phyloP scores from a whole-genome alignment of 92 coral and sea anemone species.

The Zoanthus sansibaricus region DNA sequence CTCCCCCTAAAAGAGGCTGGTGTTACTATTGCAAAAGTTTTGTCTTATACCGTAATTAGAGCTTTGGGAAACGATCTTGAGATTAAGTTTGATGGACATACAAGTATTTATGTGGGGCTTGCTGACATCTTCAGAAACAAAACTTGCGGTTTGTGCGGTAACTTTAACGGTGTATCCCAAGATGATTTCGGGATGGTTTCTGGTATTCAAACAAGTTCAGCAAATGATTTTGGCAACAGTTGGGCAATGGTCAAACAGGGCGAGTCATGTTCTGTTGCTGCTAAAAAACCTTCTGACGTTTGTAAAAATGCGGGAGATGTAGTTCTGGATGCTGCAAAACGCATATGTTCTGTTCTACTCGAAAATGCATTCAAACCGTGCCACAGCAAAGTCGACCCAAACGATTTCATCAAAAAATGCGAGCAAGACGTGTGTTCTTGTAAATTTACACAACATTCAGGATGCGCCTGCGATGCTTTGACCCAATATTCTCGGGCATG shows the following conservation, averaged over 20 bases:
- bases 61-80: constrained; percentile 77
- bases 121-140: constrained; percentile 59
- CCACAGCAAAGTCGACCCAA: constrained; percentile 65
- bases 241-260: constrained; percentile 68
- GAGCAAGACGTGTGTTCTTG: constrained; percentile 80
- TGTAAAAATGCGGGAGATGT: constrained; percentile 60
- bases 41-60: constrained; percentile 60
- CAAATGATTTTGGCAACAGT: constrained; percentile 74
- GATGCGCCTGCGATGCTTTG: constrained; percentile 76
- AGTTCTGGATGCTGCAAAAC: constrained; percentile 51
- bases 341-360: constrained; percentile 68
- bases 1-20: constrained; percentile 74
- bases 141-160: constrained; percentile 85
- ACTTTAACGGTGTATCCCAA: constrained; percentile 71
- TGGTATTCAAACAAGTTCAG: constrained; percentile 58
- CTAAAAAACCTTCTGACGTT: constrained; percentile 42
- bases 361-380: constrained; percentile 64
- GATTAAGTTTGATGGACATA: constrained; percentile 72
- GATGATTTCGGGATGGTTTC: constrained; percentile 69
- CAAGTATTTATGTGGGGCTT: constrained; percentile 67
- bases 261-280: constrained; percentile 60
- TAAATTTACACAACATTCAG: constrained; percentile 74
- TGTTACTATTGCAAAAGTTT: constrained; percentile 59
- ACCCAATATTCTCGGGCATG: constrained; percentile 89
- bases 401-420: constrained; percentile 65